Evolutionary conservation across 2,797 vertebrate species (phyloP), one percentile per base, ranked within the genome.

Genomic region (Aselliscus stoliczkanus): DNA sequence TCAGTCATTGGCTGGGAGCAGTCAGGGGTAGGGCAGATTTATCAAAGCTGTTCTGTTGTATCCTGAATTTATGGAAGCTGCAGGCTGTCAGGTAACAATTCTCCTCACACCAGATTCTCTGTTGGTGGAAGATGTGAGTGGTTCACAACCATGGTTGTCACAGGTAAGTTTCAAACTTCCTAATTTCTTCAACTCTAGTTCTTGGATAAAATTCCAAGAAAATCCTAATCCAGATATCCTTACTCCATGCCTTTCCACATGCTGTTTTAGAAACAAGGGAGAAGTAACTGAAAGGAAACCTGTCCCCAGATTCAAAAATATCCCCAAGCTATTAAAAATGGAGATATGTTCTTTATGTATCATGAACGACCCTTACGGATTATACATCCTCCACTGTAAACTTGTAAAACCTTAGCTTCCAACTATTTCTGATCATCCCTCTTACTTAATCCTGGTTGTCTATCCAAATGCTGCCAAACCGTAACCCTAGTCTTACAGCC

Each of bases 11-110:
- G n/a, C 52, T 80, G 21, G 17, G 34, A 39, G 37, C 13, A 62
- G 56, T 52, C 7, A 4, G 2, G 2, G 7, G 1, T 20, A 54
- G 1, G 0, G 2, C 11, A 29, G 0, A 3, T n/a, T n/a, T 47
- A 83, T 60, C 42, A 52, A 11, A 76, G 82, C 13, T 62, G n/a
- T 15, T 37, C 29, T 69, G 11, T 34, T 94, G 25, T 31, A 27
- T 72, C 39, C 39, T 89, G 15, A 90, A 67, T 37, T 4, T 69
- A 25, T 62, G 27, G 21, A 2, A 58, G 29, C 2, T 80, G 9
- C 15, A 52, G 7, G 12, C n/a, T 77, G 9, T 73, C 14, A 20
- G 9, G 8, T 23, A 89, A 65, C 64, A 47, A 27, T 65, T 90
- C 27, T 93, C n/a, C n/a, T 37, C 54, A 50, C 0, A 79, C 3